Base-by-base conservation (phyloP, 2,797 vertebrate species). In the Girardinus metallicus region DNA sequence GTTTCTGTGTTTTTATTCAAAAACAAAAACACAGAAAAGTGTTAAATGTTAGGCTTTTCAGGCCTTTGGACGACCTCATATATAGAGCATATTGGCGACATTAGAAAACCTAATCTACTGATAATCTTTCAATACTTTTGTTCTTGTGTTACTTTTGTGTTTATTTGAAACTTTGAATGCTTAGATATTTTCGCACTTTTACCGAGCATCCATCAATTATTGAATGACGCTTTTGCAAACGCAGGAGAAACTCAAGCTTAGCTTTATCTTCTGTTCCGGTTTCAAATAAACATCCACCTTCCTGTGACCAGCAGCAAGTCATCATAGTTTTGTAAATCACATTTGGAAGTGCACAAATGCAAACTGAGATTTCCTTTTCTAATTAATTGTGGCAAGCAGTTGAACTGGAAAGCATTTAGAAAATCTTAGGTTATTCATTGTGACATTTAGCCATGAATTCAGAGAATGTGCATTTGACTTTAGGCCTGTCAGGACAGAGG, bases 401-500 rank as follows among this genome's bases (percentile, higher is more conserved):
- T 43, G 41, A 43, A 43, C 66, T 44, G 2, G 21, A 43, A 70
- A 70, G 66, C 23, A 70, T 70, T 39, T 26, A 23, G 21, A 68
- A 68, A 68, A 41, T 68, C 15, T 66, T 36, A 21, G 8, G 2
- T 66, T 66, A 68, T 36, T 73, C 55, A 39, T 46, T 41, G 0
- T 18, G 46, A 11, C 29, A 0, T 23, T 3, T 51, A 57, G 1
- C 0, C 57, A 41, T 72, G 5, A 41, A 4, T 3, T 31, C 46
- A 71, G 49, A 74, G 41, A 6, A n/a, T 53, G 26, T 47, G 0
- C 44, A 1, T 80, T 36, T 78, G n/a, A 43, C 21, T 64, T 46
- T 57, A 98, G 98, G 91, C 90, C 80, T 1, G 91, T 93, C 18
- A 94, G 96, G 73, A 86, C 71, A 0, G 98, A 99, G 62, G 97